A percentile compares a stretch with the other conserved stretches of the same genome.
These are phyloP conservation scores for Xestia ashworthii DNA, from an alignment of 2,888 invertebrate species.

Conservation along the genomic window DNA sequence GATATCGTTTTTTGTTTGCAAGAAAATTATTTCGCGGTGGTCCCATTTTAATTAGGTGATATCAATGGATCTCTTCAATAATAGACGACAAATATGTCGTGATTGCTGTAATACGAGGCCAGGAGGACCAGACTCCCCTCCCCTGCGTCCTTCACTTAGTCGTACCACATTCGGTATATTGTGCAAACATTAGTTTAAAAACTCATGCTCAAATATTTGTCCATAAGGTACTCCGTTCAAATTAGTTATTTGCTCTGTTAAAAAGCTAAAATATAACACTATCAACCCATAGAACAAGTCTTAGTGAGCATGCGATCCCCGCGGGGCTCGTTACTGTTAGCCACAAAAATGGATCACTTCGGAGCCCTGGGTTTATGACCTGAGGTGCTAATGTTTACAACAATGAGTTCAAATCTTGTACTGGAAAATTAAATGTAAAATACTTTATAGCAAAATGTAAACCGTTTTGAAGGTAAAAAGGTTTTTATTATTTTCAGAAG, in stretches of 20 bases:
- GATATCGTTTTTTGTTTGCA: no score
- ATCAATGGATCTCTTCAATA: no score
- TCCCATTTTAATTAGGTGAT: no score
- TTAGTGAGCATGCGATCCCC: constrained; percentile 1
- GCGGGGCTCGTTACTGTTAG: constrained; percentile 21
- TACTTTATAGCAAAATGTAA: background rate
- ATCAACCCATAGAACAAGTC: constrained; percentile 1
- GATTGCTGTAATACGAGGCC: no score
- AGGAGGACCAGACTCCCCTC: no score
- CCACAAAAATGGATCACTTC: constrained; percentile 43
- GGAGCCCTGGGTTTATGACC: background rate
- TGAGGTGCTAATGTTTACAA: background rate
- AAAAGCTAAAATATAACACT: constrained; percentile 22
- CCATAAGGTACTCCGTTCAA: background rate
- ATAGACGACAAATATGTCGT: no score
- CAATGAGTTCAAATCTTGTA: constrained; percentile 10
- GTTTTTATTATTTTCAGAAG: background rate
- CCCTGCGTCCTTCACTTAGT: no score
- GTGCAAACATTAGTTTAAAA: background rate
- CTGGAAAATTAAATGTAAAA: constrained; percentile 1
- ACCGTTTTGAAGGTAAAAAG: background rate
- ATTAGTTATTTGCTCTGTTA: background rate
- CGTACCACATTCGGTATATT: background rate
- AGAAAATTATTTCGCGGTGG: no score
- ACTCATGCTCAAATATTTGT: background rate